A percentile compares a stretch with the other conserved stretches of the same genome.
These are phyloP conservation scores for Bombyx mandarina DNA, from an alignment of 1,140 invertebrate genomes.

Conservation along the genomic window DNA sequence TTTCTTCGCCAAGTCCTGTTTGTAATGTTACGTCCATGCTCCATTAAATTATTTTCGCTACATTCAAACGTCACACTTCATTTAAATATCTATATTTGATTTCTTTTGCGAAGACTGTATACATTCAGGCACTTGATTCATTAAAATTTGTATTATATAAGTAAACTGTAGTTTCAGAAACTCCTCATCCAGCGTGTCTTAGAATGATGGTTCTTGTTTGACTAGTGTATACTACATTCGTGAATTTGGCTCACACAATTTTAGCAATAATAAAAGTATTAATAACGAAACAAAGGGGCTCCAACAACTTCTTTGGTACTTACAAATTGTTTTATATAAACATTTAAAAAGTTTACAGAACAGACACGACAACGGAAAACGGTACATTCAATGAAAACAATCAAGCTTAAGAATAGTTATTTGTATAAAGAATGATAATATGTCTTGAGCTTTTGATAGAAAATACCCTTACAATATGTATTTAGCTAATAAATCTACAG, in stretches of 20 bases:
- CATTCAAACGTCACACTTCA: no score
- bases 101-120: no score
- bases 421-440: conserved; percentile 23
- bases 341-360: conserved; percentile 11
- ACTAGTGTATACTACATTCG: conserved; percentile 6
- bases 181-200: no score
- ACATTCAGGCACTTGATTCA: no score
- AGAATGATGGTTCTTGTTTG: neutral
- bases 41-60: no score
- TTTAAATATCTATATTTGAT: no score
- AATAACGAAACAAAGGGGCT: neutral
- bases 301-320: conserved; percentile 27
- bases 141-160: no score
- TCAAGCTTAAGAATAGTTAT: conserved; percentile 66
- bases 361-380: neutral
- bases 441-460: conserved; percentile 20
- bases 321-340: neutral
- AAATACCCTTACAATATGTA: conserved; percentile 45
- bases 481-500: conserved; percentile 64
- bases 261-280: conserved; percentile 2
- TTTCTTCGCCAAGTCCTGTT: no score
- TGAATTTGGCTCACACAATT: conserved; percentile 16
- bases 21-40: no score
- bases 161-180: no score
- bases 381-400: conserved; percentile 36